phyloP scores from a whole-genome alignment of 2,888 invertebrate genomes.

The Empis stercorea region DNA sequence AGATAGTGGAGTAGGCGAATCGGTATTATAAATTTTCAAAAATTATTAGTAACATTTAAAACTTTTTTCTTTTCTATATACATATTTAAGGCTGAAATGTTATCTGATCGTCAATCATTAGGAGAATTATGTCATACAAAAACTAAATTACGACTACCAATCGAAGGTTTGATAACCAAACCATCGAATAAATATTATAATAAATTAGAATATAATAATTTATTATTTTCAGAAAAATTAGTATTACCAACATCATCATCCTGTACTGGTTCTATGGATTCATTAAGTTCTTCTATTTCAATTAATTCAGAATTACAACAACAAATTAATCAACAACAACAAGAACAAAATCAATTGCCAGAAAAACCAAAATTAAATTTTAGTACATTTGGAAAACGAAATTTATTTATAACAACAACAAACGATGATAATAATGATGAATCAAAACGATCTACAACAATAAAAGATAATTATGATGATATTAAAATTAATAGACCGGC shows the following conservation, averaged over 20 bases:
- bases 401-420: not conserved
- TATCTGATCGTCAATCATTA: slow-evolving; percentile 13
- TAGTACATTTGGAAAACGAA: slow-evolving; percentile 14
- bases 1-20: slow-evolving; percentile 18
- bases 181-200: too few species aligned
- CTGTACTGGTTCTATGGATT: slow-evolving; percentile 18
- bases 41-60: too few species aligned
- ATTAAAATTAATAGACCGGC: slow-evolving; percentile 5
- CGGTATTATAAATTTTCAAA: too few species aligned
- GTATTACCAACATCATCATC: slow-evolving; percentile 15
- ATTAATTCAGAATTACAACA: slow-evolving; percentile 11
- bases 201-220: not conserved
- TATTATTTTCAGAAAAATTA: slow-evolving; percentile 1
- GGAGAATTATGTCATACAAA: slow-evolving; percentile 17
- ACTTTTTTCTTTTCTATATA: too few species aligned
- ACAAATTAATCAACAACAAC: slow-evolving; percentile 3
- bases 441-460: not conserved
- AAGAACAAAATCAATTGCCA: not conserved
- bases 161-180: slow-evolving; percentile 9
- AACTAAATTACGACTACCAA: slow-evolving; percentile 13
- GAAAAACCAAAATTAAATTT: not conserved
- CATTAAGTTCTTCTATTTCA: slow-evolving; percentile 13
- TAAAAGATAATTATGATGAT: not conserved
- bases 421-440: not conserved
- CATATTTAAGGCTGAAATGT: slow-evolving; percentile 14